These are phyloP conservation scores for Petrolisthes cinctipes DNA, from an alignment of 2,888 invertebrate species.

Conservation along the genomic window DNA sequence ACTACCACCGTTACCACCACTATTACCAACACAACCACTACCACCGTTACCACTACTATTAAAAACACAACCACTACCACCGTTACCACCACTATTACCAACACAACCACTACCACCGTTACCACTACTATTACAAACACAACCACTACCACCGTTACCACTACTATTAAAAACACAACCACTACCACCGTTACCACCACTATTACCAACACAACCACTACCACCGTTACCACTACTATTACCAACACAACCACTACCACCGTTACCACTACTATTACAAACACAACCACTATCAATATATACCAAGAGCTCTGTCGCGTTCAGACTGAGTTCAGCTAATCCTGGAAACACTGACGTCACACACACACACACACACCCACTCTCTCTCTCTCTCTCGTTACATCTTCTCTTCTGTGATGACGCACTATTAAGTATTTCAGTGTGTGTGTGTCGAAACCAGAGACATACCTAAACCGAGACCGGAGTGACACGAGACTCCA, in stretches of 20 bases:
- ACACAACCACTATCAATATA: neutral
- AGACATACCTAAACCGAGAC: too few species aligned
- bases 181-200: neutral
- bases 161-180: neutral
- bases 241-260: constrained; percentile 7
- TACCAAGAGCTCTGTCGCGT: neutral
- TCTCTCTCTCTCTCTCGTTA: constrained; percentile 8
- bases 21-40: neutral
- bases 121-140: neutral
- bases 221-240: neutral
- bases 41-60: neutral
- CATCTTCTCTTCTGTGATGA: neutral
- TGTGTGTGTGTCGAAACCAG: too few species aligned
- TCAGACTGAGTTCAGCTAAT: neutral
- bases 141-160: neutral
- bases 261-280: neutral
- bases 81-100: neutral
- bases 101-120: neutral
- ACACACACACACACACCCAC: neutral
- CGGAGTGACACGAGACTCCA: too few species aligned
- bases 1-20: neutral
- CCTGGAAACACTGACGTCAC: constrained; percentile 19
- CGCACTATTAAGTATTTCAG: too few species aligned
- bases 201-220: too few species aligned
- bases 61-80: neutral